A percentile compares a stretch with the other conserved stretches of the same genome.
Evolutionary conservation across 2,888 invertebrate genomes (phyloP).

Genomic region (Napeogenes inachia): DNA sequence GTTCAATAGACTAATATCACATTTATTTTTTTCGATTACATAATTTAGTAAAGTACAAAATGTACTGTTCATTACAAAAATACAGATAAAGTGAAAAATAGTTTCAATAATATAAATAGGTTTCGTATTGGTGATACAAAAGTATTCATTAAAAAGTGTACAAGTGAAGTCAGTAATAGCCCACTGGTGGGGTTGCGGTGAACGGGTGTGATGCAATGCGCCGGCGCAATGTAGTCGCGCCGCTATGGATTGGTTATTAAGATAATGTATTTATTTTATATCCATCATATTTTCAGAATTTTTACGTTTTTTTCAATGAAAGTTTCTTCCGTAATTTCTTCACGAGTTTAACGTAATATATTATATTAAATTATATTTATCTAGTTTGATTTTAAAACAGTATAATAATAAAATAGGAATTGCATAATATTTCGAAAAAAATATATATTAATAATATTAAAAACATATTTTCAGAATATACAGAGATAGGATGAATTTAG

Average conservation of each 20-base stretch:
- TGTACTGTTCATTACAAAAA: background rate
- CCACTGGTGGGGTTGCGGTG: slow-evolving; percentile 53
- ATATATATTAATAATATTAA: too few relatives aligned
- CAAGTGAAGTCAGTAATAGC: slow-evolving; percentile 31
- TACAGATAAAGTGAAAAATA: too few relatives aligned
- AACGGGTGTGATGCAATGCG: slow-evolving; percentile 66
- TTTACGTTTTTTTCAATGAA: background rate
- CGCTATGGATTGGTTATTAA: slow-evolving; percentile 39
- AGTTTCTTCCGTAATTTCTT: too few relatives aligned
- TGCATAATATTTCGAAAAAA: too few relatives aligned
- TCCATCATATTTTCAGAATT: background rate
- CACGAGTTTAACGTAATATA: background rate
- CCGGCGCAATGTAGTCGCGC: slow-evolving; percentile 41
- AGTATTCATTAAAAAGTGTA: slow-evolving; percentile 22
- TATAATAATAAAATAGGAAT: too few relatives aligned
- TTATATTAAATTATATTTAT: background rate
- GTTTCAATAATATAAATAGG: background rate
- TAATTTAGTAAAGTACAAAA: background rate
- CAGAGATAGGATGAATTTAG: too few relatives aligned
- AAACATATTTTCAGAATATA: too few relatives aligned
- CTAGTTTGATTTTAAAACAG: too few relatives aligned
- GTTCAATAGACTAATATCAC: background rate
- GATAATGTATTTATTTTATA: background rate
- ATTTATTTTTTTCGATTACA: background rate
- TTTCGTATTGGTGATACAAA: background rate